These are phyloP conservation scores for Hippocampus mohnikei DNA, from an alignment of 2,113 vertebrate species.

Conservation along the genomic window DNA sequence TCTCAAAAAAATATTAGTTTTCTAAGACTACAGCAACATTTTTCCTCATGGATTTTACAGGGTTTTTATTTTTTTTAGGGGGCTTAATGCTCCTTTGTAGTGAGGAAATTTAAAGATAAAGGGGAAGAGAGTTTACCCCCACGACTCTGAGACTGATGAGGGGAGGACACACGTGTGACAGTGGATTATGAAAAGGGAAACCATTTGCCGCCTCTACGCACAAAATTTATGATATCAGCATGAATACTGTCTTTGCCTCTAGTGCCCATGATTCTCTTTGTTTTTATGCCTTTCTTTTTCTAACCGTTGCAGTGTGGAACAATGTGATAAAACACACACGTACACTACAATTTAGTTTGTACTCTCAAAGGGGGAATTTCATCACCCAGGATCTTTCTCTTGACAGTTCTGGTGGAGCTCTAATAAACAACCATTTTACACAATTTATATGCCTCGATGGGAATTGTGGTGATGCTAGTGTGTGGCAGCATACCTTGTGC, in stretches of 20 bases:
- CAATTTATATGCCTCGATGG: constrained; percentile 37
- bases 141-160: constrained; percentile 9
- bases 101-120: constrained; percentile 18
- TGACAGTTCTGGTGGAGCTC: constrained; percentile 29
- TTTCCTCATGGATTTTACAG: background rate
- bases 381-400: constrained; percentile 33
- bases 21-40: background rate
- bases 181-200: constrained; percentile 27
- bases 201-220: constrained; percentile 12
- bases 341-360: constrained; percentile 12
- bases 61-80: background rate
- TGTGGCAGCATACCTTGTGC: constrained; percentile 2
- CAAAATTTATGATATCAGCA: constrained; percentile 29
- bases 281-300: constrained; percentile 8
- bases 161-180: constrained; percentile 25
- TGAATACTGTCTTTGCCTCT: constrained; percentile 25
- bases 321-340: constrained; percentile 34
- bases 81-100: background rate
- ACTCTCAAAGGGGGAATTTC: constrained; percentile 22
- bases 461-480: constrained; percentile 23
- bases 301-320: constrained; percentile 26
- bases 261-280: constrained; percentile 11
- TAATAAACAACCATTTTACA: constrained; percentile 48
- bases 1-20: background rate
- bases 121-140: constrained; percentile 11